Evolutionary conservation across 2,797 vertebrate genomes (phyloP), one percentile per base, ranked within the genome.

Genomic region (Xerus rutilus): DNA sequence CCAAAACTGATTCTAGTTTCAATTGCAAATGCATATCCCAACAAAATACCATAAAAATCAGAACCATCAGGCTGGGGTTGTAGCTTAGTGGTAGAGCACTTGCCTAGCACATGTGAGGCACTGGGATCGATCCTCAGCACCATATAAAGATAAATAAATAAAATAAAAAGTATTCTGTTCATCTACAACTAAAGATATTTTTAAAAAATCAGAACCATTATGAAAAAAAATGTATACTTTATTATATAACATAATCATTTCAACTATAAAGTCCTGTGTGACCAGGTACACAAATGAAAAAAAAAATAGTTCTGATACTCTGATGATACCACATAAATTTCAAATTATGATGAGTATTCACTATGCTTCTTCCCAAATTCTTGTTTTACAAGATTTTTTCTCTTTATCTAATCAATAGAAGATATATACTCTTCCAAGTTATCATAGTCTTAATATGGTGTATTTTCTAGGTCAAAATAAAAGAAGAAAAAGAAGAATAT

Each of bases 261-360:
- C 67, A 45, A 5, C 67, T 79, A 43, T 93, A 97, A 95, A 97
- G 57, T 5, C 10, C 49, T 57, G 39, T 94, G 11, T 62, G 69
- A 72, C 43, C 78, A 94, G 92, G 91, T 72, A 20, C 92, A 57
- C 86, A 23, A 88, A 70, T 94, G 79, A 73, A 30, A 88, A 62
- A 77, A 89, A 92, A 96, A 73, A 59, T 52, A 96, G 84, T 54
- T 97, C 45, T 77, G 35, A 86, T 93, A 92, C 12, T 57, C 30
- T 87, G 12, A 62, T 43, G 69, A 96, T n/a, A 77, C 62, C 2
- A 0, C 39, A 43, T 91, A 67, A 96, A 87, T 96, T 90, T 11
- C 43, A 87, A 77, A 18, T 64, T 39, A 94, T 94, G 65, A 32
- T 35, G 72, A 93, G 5, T 0, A 0, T 77, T 65, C n/a, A 1